A percentile compares a stretch with the other conserved stretches of the same genome.
phyloP scores from a whole-genome alignment of 2,888 invertebrate species.

The Frankliniella fusca region DNA sequence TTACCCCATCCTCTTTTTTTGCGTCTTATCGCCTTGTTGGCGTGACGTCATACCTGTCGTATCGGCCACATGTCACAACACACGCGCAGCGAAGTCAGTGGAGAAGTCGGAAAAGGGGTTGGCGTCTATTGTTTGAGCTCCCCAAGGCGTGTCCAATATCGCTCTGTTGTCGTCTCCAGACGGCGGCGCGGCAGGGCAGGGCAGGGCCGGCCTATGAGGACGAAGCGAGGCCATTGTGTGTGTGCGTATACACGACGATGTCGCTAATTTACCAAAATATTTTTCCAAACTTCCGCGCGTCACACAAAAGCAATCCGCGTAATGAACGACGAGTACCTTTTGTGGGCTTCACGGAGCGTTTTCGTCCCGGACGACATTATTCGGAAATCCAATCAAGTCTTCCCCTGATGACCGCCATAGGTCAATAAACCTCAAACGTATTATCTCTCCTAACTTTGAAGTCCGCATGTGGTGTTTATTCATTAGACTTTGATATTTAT shows the following conservation, averaged over 20 bases:
- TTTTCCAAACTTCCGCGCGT: constrained; percentile 10
- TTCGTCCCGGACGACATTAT: too few relatives aligned
- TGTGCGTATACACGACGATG: neutral
- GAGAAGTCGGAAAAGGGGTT: neutral
- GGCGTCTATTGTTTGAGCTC: constrained; percentile 16
- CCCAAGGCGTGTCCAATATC: constrained; percentile 22
- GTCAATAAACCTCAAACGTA: too few relatives aligned
- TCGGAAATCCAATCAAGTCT: too few relatives aligned
- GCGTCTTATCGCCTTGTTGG: neutral
- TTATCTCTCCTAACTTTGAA: neutral
- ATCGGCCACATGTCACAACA: constrained; percentile 18
- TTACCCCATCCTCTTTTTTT: neutral
- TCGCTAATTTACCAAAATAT: constrained; percentile 20
- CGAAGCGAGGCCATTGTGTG: neutral
- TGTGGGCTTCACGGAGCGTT: too few relatives aligned
- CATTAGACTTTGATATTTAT: too few relatives aligned
- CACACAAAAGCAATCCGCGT: neutral
- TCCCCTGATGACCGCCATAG: too few relatives aligned
- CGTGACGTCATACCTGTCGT: constrained; percentile 3
- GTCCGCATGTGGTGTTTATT: too few relatives aligned
- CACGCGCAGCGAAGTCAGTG: neutral
- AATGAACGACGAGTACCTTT: too few relatives aligned
- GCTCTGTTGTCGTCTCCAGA: constrained; percentile 9
- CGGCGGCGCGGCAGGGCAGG: neutral
- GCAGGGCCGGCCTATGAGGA: too few relatives aligned